These are phyloP conservation scores for Zele albiditarsus DNA, from an alignment of 2,888 invertebrate species.

Conservation along the genomic window DNA sequence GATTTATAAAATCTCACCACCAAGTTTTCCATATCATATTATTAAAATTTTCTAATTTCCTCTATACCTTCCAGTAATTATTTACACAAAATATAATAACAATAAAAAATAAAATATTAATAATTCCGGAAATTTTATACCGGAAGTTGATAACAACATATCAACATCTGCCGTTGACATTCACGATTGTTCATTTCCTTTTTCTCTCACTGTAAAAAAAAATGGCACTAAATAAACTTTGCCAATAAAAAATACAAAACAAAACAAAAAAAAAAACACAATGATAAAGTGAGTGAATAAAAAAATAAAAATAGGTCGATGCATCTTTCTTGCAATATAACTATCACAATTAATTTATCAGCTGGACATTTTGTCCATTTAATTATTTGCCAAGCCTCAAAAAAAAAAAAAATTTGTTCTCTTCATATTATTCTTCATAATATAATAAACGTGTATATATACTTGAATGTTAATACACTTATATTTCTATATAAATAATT, in stretches of 20 bases:
- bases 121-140: not conserved
- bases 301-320: not conserved
- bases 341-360: constrained; percentile 1
- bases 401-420: not conserved
- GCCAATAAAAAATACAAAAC: not conserved
- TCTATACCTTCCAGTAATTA: not conserved
- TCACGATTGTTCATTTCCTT: constrained; percentile 1
- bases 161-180: not conserved
- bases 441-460: not conserved
- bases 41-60: not conserved
- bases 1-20: constrained; percentile 34
- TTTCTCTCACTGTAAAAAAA: not conserved
- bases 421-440: not conserved
- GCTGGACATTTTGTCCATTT: not conserved
- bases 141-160: constrained; percentile 8
- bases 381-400: not conserved
- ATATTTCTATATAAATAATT: not conserved
- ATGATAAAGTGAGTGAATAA: not conserved
- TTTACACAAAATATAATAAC: not conserved
- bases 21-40: not conserved
- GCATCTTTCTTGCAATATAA: not conserved
- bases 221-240: not conserved
- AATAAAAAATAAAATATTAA: not conserved
- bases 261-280: not conserved
- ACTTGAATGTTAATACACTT: not conserved